Conservation (phyloP, 1,140 invertebrate species). For the Zaprionus vittiger region DNA sequence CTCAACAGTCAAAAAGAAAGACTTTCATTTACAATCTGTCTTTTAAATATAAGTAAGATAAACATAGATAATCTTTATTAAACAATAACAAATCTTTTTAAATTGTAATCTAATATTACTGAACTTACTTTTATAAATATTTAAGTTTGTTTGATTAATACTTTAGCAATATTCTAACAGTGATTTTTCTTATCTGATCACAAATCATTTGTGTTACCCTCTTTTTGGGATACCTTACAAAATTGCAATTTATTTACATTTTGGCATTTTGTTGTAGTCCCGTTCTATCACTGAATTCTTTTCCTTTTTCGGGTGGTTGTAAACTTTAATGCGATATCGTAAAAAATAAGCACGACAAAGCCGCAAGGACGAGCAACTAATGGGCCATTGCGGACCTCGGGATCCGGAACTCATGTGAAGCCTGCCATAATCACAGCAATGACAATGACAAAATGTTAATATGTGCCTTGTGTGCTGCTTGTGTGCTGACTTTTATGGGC, state of each 20-base stretch:
- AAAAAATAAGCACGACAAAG: constrained; percentile 51
- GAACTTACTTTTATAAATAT: neutral
- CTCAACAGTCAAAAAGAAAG: neutral
- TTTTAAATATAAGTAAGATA: too few relatives aligned
- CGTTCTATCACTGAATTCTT: constrained; percentile 1
- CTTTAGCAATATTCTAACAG: neutral
- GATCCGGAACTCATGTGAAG: constrained; percentile 38
- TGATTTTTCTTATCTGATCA: neutral
- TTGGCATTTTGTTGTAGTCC: constrained; percentile 38
- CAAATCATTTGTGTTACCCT: constrained; percentile 11
- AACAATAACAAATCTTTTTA: neutral
- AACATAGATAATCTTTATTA: too few relatives aligned
- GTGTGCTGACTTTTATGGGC: constrained; percentile 52
- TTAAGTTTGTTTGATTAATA: neutral
- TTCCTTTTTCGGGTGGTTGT: constrained; percentile 37
- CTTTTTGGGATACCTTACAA: neutral
- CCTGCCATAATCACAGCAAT: constrained; percentile 65
- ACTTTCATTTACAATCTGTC: too few relatives aligned
- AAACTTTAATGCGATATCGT: constrained; percentile 69
- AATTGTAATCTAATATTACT: neutral
- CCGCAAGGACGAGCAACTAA: constrained; percentile 33
- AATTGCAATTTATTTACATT: constrained; percentile 40
- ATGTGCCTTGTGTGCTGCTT: constrained; percentile 22
- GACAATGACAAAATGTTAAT: constrained; percentile 69
- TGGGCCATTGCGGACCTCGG: constrained; percentile 26